Evolutionary conservation across 2,888 invertebrate genomes (phyloP), one percentile per base, ranked within the genome.

Genomic region (Apodemia hepburni): DNA sequence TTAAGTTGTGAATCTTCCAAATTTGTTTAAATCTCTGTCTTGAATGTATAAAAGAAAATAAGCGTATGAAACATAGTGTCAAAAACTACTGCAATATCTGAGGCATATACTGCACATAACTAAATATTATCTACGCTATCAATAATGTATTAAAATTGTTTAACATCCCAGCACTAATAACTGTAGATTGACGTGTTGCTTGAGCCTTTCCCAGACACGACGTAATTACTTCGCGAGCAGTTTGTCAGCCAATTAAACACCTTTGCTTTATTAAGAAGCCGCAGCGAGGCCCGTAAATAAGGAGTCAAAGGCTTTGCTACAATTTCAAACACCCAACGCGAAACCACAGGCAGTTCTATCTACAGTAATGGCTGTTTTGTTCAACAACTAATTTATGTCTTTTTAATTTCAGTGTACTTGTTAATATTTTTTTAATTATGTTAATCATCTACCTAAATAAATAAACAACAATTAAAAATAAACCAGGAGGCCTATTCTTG

Each of bases 241-340:
- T 89, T 91, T 90, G 90, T 87, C 88, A 89, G 90, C 87, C 87
- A 91, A 91, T 90, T 90, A 89, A 90, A 90, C 91, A 90, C 90
- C 90, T 90, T 89, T 87, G 84, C 90, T 88, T 90, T 90, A 91
- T 90, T 89, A 90, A 88, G 87, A 87, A 87, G 79, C 90, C 87
- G 78, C 88, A 82, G 73, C 71, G 73, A 75, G 75, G 69, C 71
- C 73, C 75, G 78, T 79, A 78, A 82, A 81, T 75, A 81, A 75
- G 72, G 70, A 75, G 79, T 76, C 78, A 74, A 78, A 78, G 72
- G 72, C 71, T 74, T 73, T 68, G 70, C 69, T 76, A 75, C 80
- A 76, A 75, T 76, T 74, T 72, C 65, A 27, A 54, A 54, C 27
- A 54, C 54, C 27, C 54, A 54, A 7, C 54, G 54, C 27, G 12